phyloP scores from a whole-genome alignment of 2,113 vertebrate species.

The Indicator maculatus region DNA sequence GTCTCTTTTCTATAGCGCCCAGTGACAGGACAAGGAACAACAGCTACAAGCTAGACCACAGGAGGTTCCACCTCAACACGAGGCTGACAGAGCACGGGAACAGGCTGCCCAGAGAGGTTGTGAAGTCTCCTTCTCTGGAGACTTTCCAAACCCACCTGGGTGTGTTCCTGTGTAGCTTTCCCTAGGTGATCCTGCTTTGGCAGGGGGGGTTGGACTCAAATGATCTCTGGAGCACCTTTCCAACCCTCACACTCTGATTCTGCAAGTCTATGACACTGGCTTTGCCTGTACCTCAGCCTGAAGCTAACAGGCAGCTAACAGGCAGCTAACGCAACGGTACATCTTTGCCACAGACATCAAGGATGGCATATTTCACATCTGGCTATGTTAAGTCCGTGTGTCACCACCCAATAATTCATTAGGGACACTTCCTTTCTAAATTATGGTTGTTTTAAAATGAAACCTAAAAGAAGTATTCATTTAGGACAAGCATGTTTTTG shows the following conservation, averaged over 20 bases:
- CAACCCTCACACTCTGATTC: too few relatives aligned
- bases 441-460: background rate
- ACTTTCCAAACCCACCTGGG: too few relatives aligned
- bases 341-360: background rate
- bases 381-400: background rate
- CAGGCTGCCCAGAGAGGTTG: too few relatives aligned
- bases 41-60: too few relatives aligned
- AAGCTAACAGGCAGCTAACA: background rate
- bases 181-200: too few relatives aligned
- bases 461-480: background rate
- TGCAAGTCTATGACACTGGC: background rate
- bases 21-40: too few relatives aligned
- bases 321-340: background rate
- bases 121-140: too few relatives aligned
- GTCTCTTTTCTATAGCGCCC: background rate
- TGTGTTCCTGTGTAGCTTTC: too few relatives aligned
- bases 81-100: too few relatives aligned
- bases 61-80: too few relatives aligned
- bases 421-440: background rate
- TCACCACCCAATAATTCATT: background rate
- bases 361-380: background rate
- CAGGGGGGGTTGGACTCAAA: too few relatives aligned
- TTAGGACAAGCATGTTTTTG: background rate
- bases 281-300: background rate
- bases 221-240: background rate